These are phyloP conservation scores for Cochlearius cochlearius DNA, from an alignment of 2,113 vertebrate species.

Conservation along the genomic window DNA sequence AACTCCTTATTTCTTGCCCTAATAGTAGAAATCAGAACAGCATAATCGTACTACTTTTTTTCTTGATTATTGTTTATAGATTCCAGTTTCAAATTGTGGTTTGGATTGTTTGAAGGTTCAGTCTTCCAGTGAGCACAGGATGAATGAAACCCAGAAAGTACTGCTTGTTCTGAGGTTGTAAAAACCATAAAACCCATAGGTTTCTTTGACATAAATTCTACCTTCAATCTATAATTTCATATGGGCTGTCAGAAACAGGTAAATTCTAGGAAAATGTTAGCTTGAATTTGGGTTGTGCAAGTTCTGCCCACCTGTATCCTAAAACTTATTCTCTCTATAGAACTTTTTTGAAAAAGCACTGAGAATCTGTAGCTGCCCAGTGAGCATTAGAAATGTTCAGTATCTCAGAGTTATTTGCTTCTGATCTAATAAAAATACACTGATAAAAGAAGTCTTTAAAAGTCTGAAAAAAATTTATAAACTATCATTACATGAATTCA, in stretches of 20 bases:
- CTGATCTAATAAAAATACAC: not conserved
- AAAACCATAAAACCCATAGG: not conserved
- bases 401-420: not conserved
- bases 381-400: not conserved
- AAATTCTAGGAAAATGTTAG: not conserved
- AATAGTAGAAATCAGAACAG: not conserved
- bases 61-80: not conserved
- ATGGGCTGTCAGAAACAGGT: not conserved
- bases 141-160: not conserved
- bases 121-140: not conserved
- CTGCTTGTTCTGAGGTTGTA: not conserved
- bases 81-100: not conserved
- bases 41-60: not conserved
- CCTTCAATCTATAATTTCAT: not conserved
- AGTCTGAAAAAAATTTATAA: not conserved
- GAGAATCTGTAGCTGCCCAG: not conserved
- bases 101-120: not conserved
- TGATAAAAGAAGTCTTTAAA: not conserved
- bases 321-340: not conserved
- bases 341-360: not conserved
- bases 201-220: not conserved
- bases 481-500: not conserved
- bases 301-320: not conserved
- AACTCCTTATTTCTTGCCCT: not conserved
- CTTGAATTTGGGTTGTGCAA: not conserved